Evolutionary conservation across 1,140 invertebrate genomes (phyloP).

Genomic region (Drosophila mojavensis): DNA sequence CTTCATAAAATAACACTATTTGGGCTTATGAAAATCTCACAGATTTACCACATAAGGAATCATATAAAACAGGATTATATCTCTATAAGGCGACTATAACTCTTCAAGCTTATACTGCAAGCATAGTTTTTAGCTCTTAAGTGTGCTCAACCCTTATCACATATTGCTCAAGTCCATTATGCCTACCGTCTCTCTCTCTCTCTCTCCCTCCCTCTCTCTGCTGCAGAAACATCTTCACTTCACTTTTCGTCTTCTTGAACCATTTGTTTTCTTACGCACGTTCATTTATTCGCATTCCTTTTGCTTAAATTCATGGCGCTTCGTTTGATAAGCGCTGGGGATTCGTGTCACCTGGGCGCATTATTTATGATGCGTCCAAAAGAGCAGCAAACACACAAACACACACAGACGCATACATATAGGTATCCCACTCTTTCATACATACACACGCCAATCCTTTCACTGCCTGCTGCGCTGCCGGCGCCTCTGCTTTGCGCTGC

Average conservation of each 20-base stretch:
- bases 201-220: too few relatives aligned
- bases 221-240: too few relatives aligned
- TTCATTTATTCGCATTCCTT: conserved; percentile 33
- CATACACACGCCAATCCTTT: conserved; percentile 56
- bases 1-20: too few relatives aligned
- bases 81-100: too few relatives aligned
- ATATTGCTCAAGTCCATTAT: conserved; percentile 38
- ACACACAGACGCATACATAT: conserved; percentile 8
- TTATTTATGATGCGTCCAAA: conserved; percentile 66
- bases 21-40: too few relatives aligned
- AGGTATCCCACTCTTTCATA: conserved; percentile 6
- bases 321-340: conserved; percentile 47
- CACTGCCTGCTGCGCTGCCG: conserved; percentile 21
- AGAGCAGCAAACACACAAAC: conserved; percentile 14
- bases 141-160: conserved; percentile 5
- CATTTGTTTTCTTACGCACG: conserved; percentile 18
- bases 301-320: conserved; percentile 38
- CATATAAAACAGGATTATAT: too few relatives aligned
- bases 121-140: conserved; percentile 9
- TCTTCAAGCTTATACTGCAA: background rate
- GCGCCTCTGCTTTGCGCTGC: conserved; percentile 15
- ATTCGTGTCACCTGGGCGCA: conserved; percentile 47
- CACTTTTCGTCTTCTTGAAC: conserved; percentile 13
- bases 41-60: too few relatives aligned
- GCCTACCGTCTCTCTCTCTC: background rate